Base-by-base conservation (phyloP, 2,888 invertebrate species). In the Coenonympha glycerion region DNA sequence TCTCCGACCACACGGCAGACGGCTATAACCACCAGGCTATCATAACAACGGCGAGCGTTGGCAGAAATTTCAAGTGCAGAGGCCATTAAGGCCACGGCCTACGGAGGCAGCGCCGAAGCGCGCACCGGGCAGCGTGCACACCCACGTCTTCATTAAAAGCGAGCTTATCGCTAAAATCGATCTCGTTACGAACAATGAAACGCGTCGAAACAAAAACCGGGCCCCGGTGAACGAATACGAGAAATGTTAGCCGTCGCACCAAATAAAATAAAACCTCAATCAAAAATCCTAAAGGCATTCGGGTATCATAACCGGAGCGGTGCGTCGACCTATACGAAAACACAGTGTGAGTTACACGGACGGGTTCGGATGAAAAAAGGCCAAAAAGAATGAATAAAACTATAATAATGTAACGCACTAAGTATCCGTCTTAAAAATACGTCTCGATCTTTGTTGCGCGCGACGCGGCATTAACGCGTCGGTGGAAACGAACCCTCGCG, bases 351-450 rank as follows among this genome's bases (percentile, higher is more conserved):
- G 77, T 79, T 79, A 85, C 82, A 80, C 76, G 34, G 76, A 41
- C 62, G 73, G 74, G 44, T 33, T n/a, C 21, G 31, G 39, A 4
- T 8, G 72, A 69, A 65, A 65, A 59, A 60, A 76, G n/a, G n/a
- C n/a, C n/a, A n/a, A n/a, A 79, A 78, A 80, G 79, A 79, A 81
- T 79, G 76, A 79, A 80, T 77, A 76, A 77, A 81, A 79, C 69
- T 79, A 77, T 79, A 82, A 83, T 84, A 84, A 83, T 83, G 82
- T 82, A 83, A 84, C 81, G 79, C 79, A 82, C 84, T 83, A 82
- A 86, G 84, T 84, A 84, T 83, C 80, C 79, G 80, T 82, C 83
- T 86, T 84, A 79, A 82, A 81, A 80, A 81, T 83, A 83, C 82
- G 80, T 76, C 79, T 80, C 78, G 80, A 76, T 76, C 76, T 58